phyloP scores from a whole-genome alignment of 2,888 invertebrate genomes.

The Apotomis capreana region DNA sequence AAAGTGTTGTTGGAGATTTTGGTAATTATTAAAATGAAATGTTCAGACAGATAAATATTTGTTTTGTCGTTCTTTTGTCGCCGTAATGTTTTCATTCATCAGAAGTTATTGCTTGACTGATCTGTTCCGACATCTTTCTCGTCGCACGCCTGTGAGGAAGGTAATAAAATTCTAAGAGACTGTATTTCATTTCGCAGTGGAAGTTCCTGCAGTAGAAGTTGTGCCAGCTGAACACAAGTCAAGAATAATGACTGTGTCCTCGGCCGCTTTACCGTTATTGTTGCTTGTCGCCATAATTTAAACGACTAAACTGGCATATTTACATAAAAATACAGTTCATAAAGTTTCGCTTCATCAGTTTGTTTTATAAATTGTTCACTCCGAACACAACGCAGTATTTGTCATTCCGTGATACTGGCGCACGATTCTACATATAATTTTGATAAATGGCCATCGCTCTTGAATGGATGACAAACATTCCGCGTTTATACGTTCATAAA shows the following conservation, averaged over 20 bases:
- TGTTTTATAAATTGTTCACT: conserved; percentile 35
- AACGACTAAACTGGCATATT: conserved; percentile 59
- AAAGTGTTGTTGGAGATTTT: conserved; percentile 22
- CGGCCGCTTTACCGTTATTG: conserved; percentile 47
- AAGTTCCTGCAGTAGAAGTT: conserved; percentile 30
- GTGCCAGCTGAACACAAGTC: conserved; percentile 48
- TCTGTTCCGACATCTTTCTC: conserved; percentile 2
- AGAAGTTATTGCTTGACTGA: conserved; percentile 3
- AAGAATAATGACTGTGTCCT: conserved; percentile 55
- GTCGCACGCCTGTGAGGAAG: background rate
- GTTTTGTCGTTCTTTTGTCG: background rate
- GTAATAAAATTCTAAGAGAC: conserved; percentile 22
- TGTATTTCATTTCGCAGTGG: conserved; percentile 24
- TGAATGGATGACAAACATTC: conserved; percentile 17
- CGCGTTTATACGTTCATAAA: conserved; percentile 7
- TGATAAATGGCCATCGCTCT: conserved; percentile 30
- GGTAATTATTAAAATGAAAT: conserved; percentile 24
- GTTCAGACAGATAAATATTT: conserved; percentile 3
- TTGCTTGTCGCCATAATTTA: conserved; percentile 58
- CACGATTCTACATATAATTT: conserved; percentile 22
- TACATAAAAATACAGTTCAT: conserved; percentile 51
- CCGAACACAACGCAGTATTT: conserved; percentile 30
- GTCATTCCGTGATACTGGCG: conserved; percentile 22
- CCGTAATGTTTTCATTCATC: conserved; percentile 5
- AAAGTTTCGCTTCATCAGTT: conserved; percentile 41